phyloP scores from a whole-genome alignment of 2,797 vertebrate genomes.

The Helicolenus hilgendorfi region DNA sequence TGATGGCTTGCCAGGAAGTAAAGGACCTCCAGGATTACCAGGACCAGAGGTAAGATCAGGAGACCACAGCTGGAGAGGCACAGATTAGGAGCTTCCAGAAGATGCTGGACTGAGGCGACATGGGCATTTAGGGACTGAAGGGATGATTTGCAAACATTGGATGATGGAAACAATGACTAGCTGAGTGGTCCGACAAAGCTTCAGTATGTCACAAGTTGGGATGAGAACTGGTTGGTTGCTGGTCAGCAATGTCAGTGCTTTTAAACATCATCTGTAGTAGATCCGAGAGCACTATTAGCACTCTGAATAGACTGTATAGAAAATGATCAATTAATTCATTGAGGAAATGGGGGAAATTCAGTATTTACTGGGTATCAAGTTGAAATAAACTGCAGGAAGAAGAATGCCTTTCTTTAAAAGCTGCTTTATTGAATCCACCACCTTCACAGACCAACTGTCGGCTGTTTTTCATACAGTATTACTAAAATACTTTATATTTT shows the following conservation, averaged over 20 bases:
- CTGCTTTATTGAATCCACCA: not conserved
- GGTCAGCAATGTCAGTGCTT: not conserved
- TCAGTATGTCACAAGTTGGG: no score
- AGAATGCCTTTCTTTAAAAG: no score
- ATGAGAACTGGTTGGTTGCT: no score
- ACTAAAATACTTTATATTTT: not conserved
- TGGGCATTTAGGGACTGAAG: not conserved
- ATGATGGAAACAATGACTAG: not conserved
- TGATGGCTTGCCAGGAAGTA: conserved; percentile 73
- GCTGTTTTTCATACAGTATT: no score
- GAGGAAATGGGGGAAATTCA: no score
- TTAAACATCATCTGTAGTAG: no score
- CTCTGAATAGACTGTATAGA: no score
- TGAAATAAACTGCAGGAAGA: no score
- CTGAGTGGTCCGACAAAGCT: no score
- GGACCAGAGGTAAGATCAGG: conserved; percentile 83
- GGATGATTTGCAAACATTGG: not conserved
- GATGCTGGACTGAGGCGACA: not conserved
- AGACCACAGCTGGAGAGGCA: not conserved
- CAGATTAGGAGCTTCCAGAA: not conserved
- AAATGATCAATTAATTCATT: no score
- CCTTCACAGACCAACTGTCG: not conserved
- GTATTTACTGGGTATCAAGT: no score
- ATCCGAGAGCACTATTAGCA: no score
- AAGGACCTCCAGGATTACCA: conserved; percentile 73